Conservation (phyloP, 2,888 invertebrate genomes). For the Chrysodeixis includens region DNA sequence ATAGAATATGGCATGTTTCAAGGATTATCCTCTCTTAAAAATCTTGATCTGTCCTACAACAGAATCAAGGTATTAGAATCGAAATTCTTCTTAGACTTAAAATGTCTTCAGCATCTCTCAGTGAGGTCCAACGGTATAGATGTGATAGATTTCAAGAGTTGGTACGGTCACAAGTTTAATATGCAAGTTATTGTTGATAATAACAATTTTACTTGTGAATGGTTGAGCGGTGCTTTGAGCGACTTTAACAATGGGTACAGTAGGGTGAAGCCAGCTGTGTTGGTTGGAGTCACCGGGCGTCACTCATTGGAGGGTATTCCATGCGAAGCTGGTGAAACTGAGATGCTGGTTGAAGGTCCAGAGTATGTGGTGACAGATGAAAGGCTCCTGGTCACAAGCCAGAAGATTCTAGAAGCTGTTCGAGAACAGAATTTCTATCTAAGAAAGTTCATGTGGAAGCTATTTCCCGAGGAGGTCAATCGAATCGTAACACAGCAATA, state of each 20-base stretch:
- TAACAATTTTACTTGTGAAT: conserved; percentile 78
- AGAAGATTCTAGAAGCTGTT: conserved; percentile 80
- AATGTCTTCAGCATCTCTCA: conserved; percentile 69
- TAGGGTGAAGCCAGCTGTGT: conserved; percentile 72
- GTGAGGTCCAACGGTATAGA: conserved; percentile 72
- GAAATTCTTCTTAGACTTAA: conserved; percentile 76
- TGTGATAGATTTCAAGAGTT: conserved; percentile 70
- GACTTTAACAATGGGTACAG: conserved; percentile 79
- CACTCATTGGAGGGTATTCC: conserved; percentile 79
- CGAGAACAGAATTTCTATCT: conserved; percentile 76
- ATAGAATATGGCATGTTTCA: conserved; percentile 78
- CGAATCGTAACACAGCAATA: conserved; percentile 8
- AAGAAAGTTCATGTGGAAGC: conserved; percentile 62
- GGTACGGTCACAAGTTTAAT: conserved; percentile 73
- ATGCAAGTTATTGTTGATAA: conserved; percentile 77
- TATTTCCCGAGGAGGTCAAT: conserved; percentile 54
- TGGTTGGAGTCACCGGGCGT: conserved; percentile 50
- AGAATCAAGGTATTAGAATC: conserved; percentile 73
- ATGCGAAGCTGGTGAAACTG: conserved; percentile 62
- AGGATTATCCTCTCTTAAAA: conserved; percentile 66
- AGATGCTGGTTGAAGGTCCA: conserved; percentile 9
- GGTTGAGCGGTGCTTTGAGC: conserved; percentile 73
- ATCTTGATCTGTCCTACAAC: conserved; percentile 73
- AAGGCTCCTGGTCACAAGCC: conserved; percentile 73
- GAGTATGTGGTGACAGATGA: conserved; percentile 68